Evolutionary conservation across 2,113 vertebrate species (phyloP), one percentile per base, ranked within the genome.

Genomic region (Callionymus lyra): DNA sequence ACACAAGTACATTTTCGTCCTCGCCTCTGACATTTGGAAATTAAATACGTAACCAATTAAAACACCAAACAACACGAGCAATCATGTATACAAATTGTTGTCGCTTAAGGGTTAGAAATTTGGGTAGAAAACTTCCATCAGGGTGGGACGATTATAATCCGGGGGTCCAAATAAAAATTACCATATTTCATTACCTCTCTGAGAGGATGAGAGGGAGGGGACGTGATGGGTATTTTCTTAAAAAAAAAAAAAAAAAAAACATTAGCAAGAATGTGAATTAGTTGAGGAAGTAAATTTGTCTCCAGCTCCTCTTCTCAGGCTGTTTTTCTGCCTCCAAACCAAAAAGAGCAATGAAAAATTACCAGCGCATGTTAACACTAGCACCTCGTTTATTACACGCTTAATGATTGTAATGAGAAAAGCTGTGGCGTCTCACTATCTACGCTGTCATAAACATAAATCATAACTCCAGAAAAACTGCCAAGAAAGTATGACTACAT

Each of bases 41-140:
- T 82, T 82, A 83, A 85, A 84, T 76, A 76, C 74, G 77, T 53
- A 81, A 76, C 74, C 80, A 84, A 81, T 82, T 81, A 78, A 79
- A 81, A 74, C 74, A 70, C 39, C 72, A 65, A 76, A 27, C 21
- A 83, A 83, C 82, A 79, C 76, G 80, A 65, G 71, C 77, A 84
- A 82, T 76, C 75, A 79, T 83, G 78, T 83, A 80, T 78, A 80
- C 71, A 81, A 80, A 76, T 80, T 77, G 68, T 79, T 83, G 78
- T 82, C 67, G 76, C 74, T 82, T 72, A 77, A 80, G 80, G 78
- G 70, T 77, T 44, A 44, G 77, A 76, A 60, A 78, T 71, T 81
- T 39, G 54, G 62, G 58, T 53, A 67, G 59, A 76, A 78, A 80
- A 80, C 70, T 84, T 82, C 59, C 65, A 79, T 82, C 69, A 81